Conservation (phyloP, 2,888 invertebrate species). For the Drosophila limbata region DNA sequence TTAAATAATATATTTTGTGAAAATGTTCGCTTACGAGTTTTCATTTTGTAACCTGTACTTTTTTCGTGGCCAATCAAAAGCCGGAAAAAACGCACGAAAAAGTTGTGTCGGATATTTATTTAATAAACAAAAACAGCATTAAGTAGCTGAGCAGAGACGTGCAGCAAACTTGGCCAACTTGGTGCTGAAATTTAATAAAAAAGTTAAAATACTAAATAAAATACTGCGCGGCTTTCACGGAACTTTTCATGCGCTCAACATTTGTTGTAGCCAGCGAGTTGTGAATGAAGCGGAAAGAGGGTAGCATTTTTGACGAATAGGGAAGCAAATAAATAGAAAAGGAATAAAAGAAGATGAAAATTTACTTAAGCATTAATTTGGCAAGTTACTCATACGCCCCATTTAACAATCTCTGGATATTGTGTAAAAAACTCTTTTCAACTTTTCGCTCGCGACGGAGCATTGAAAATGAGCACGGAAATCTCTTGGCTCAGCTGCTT, state of each 20-base stretch:
- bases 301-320: slow-evolving; percentile 30
- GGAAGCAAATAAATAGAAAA: slow-evolving; percentile 13
- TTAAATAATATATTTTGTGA: slow-evolving; percentile 35
- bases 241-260: slow-evolving; percentile 39
- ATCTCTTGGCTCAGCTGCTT: slow-evolving; percentile 26
- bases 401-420: slow-evolving; percentile 60
- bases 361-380: slow-evolving; percentile 62
- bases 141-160: slow-evolving; percentile 47
- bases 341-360: slow-evolving; percentile 10
- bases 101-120: slow-evolving; percentile 75
- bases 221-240: slow-evolving; percentile 28
- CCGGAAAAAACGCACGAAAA: slow-evolving; percentile 37
- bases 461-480: slow-evolving; percentile 23
- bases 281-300: background rate
- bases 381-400: slow-evolving; percentile 70
- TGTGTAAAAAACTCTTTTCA: slow-evolving; percentile 54
- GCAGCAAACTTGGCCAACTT: slow-evolving; percentile 53
- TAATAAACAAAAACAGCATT: slow-evolving; percentile 71
- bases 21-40: slow-evolving; percentile 20
- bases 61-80: slow-evolving; percentile 44
- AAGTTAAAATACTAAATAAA: slow-evolving; percentile 62
- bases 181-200: slow-evolving; percentile 66
- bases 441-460: slow-evolving; percentile 3
- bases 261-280: slow-evolving; percentile 27
- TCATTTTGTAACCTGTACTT: slow-evolving; percentile 25